A percentile compares a stretch with the other conserved stretches of the same genome.
Evolutionary conservation across 2,888 invertebrate genomes (phyloP).

Genomic region (Cheilosia urbana): DNA sequence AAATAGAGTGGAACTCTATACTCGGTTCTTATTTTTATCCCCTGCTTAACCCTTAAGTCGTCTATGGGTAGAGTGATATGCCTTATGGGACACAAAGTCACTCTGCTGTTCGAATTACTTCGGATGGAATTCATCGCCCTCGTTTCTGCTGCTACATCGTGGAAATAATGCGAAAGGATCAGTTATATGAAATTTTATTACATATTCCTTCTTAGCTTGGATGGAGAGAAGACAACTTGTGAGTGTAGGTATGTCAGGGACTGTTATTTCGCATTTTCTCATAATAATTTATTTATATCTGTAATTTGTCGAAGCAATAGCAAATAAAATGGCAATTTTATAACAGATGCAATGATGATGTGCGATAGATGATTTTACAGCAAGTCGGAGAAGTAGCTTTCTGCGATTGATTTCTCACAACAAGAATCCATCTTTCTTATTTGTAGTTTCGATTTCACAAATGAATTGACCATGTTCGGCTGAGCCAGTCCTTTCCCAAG

Average conservation of each 20-base stretch:
- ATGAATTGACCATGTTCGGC: no score
- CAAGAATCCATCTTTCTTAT: no score
- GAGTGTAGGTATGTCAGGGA: not conserved
- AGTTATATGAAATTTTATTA: slow-evolving; percentile 30
- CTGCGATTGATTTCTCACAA: no score
- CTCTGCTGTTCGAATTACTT: slow-evolving; percentile 55
- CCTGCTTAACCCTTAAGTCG: slow-evolving; percentile 55
- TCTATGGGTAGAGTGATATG: slow-evolving; percentile 15
- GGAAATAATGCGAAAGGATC: slow-evolving; percentile 42
- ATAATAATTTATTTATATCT: no score
- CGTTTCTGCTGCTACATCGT: slow-evolving; percentile 37
- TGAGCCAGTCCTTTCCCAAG: no score
- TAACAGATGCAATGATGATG: no score
- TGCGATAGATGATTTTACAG: no score
- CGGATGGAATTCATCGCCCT: slow-evolving; percentile 46
- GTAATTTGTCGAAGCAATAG: no score
- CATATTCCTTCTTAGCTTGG: slow-evolving; percentile 15
- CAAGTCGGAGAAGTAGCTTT: no score
- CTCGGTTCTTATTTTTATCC: slow-evolving; percentile 53
- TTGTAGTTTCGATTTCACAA: no score
- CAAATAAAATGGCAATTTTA: no score
- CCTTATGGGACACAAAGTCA: slow-evolving; percentile 41
- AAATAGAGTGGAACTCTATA: slow-evolving; percentile 56
- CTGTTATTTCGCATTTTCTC: no score
- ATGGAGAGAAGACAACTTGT: not conserved